Conservation (phyloP, 2,888 invertebrate species). For the Cantharis nigra region DNA sequence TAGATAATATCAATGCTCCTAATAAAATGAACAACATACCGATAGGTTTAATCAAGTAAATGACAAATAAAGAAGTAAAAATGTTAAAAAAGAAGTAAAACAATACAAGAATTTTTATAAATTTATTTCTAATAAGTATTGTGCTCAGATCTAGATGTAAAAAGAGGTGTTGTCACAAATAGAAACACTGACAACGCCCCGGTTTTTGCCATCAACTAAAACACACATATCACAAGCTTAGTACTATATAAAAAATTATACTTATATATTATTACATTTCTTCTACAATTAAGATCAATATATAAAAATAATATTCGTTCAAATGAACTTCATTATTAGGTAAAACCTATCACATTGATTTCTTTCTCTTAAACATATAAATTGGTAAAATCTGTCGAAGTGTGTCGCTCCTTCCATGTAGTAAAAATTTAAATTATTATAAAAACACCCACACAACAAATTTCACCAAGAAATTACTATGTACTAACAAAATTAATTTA, state of each 20-base stretch:
- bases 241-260: slow-evolving; percentile 34
- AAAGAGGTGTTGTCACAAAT: slow-evolving; percentile 28
- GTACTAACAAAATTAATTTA: neutral
- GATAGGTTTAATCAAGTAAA: neutral
- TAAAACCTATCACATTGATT: slow-evolving; percentile 35
- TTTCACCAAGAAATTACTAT: slow-evolving; percentile 5
- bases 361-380: slow-evolving; percentile 34
- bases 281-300: slow-evolving; percentile 33
- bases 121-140: slow-evolving; percentile 32
- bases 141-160: slow-evolving; percentile 32
- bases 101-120: neutral
- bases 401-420: slow-evolving; percentile 1
- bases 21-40: too few species aligned
- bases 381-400: slow-evolving; percentile 33
- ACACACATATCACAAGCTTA: slow-evolving; percentile 35
- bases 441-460: slow-evolving; percentile 3
- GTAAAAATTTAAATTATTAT: neutral
- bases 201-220: slow-evolving; percentile 31
- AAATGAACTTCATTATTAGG: slow-evolving; percentile 34
- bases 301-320: slow-evolving; percentile 40
- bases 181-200: slow-evolving; percentile 21
- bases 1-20: too few species aligned
- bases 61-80: neutral
- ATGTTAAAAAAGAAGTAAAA: neutral
- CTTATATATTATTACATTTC: slow-evolving; percentile 33